A percentile compares a stretch with the other conserved stretches of the same genome.
These are phyloP conservation scores for Panagrolaimus sp. DNA, from an alignment of 1,140 invertebrate species.

Conservation along the genomic window DNA sequence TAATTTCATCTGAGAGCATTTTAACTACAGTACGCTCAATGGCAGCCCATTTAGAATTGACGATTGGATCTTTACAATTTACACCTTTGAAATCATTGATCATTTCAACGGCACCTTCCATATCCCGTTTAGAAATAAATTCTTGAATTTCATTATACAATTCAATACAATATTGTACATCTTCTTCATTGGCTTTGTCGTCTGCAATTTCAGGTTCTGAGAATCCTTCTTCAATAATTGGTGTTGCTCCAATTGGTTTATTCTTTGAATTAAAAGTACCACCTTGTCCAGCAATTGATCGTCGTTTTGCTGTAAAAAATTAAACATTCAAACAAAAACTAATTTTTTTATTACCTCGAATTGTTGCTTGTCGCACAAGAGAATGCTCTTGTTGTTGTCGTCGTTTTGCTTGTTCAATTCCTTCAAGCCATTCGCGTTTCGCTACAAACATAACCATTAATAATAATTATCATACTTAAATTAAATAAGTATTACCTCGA, in stretches of 20 bases:
- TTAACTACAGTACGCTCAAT: slow-evolving; percentile 43
- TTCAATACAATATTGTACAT: slow-evolving; percentile 73
- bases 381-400: slow-evolving; percentile 60
- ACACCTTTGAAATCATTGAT: slow-evolving; percentile 69
- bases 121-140: slow-evolving; percentile 89
- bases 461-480: too few species aligned
- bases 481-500: slow-evolving; percentile 50
- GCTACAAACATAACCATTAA: too few species aligned
- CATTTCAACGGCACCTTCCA: slow-evolving; percentile 83
- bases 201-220: slow-evolving; percentile 61
- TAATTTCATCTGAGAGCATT: slow-evolving; percentile 60
- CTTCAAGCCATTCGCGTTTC: slow-evolving; percentile 86
- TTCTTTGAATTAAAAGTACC: slow-evolving; percentile 60
- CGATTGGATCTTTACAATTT: slow-evolving; percentile 30
- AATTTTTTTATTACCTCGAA: slow-evolving; percentile 62
- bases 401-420: slow-evolving; percentile 84
- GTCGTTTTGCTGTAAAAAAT: slow-evolving; percentile 32
- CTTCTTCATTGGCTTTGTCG: slow-evolving; percentile 63
- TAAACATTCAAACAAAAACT: slow-evolving; percentile 60
- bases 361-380: slow-evolving; percentile 65
- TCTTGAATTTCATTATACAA: slow-evolving; percentile 91
- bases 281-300: slow-evolving; percentile 45
- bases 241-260: slow-evolving; percentile 64
- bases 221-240: slow-evolving; percentile 52
- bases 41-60: slow-evolving; percentile 52